Evolutionary conservation across 2,888 invertebrate genomes (phyloP).

Genomic region (Chymomyza fuscimana): DNA sequence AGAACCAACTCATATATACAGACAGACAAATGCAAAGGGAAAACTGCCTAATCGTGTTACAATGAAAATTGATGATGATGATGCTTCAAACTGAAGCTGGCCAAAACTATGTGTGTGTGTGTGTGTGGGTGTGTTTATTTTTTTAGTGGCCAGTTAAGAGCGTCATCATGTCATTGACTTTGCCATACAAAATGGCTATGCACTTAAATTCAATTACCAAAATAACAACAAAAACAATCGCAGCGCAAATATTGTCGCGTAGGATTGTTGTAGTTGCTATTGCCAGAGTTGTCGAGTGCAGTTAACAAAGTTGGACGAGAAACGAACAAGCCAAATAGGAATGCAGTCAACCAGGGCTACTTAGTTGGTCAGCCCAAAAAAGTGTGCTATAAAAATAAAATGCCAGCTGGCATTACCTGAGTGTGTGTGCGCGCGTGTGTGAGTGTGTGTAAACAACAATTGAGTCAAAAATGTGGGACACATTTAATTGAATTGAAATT

Average conservation of each 20-base stretch:
- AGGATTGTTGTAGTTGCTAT: neutral
- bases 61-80: conserved; percentile 71
- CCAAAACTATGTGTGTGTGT: conserved; percentile 40
- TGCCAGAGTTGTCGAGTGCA: conserved; percentile 25
- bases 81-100: conserved; percentile 36
- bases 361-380: conserved; percentile 54
- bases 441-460: conserved; percentile 52
- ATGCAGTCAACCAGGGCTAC: conserved; percentile 59
- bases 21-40: neutral
- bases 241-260: conserved; percentile 65
- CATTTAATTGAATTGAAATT: conserved; percentile 70
- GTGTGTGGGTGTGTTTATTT: neutral
- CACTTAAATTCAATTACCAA: conserved; percentile 71
- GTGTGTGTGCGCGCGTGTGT: conserved; percentile 8
- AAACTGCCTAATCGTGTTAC: conserved; percentile 67
- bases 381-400: conserved; percentile 53
- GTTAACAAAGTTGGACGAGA: conserved; percentile 65
- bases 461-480: conserved; percentile 51
- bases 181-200: conserved; percentile 34
- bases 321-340: conserved; percentile 27
- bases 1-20: neutral
- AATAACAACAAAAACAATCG: conserved; percentile 27
- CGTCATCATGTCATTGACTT: conserved; percentile 59
- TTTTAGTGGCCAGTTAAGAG: conserved; percentile 49
- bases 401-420: conserved; percentile 29